Percentiles rank a stretch among this genome's conserved stretches.
Conservation (phyloP, 2,888 invertebrate species). For the Papilio demoleus region DNA sequence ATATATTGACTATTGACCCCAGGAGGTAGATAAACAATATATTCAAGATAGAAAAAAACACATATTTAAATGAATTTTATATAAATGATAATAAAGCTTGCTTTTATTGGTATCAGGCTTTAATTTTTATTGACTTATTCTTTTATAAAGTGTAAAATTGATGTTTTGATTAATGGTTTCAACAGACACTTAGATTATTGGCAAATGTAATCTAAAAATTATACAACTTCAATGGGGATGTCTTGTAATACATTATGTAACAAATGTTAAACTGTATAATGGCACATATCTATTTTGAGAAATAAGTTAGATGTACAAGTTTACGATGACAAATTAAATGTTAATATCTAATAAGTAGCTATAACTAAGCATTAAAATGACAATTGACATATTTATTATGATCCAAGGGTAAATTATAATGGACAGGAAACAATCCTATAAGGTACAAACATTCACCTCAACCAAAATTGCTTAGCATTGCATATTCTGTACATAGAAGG, state of each 20-base stretch:
- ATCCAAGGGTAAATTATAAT: conserved; percentile 63
- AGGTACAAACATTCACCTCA: conserved; percentile 71
- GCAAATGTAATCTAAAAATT: conserved; percentile 14
- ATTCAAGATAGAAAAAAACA: conserved; percentile 31
- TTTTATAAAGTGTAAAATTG: background rate
- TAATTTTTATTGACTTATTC: background rate
- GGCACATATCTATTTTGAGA: conserved; percentile 73
- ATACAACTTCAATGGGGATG: background rate
- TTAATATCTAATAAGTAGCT: conserved; percentile 56
- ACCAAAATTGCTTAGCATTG: conserved; percentile 51
- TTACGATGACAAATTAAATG: conserved; percentile 48
- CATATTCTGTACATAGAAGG: conserved; percentile 48
- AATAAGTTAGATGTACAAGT: conserved; percentile 64
- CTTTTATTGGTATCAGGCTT: conserved; percentile 45
- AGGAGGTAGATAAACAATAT: conserved; percentile 47
- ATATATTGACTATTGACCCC: conserved; percentile 44
- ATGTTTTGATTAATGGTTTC: background rate
- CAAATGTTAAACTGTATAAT: conserved; percentile 56
- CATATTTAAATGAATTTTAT: conserved; percentile 36
- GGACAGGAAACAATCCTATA: conserved; percentile 83
- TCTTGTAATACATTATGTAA: conserved; percentile 50
- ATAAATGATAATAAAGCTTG: conserved; percentile 45
- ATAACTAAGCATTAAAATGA: conserved; percentile 66
- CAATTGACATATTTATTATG: conserved; percentile 61
- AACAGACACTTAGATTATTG: conserved; percentile 17